Conservation (phyloP, 2,888 invertebrate genomes). For the Eubasilissa splendida region DNA sequence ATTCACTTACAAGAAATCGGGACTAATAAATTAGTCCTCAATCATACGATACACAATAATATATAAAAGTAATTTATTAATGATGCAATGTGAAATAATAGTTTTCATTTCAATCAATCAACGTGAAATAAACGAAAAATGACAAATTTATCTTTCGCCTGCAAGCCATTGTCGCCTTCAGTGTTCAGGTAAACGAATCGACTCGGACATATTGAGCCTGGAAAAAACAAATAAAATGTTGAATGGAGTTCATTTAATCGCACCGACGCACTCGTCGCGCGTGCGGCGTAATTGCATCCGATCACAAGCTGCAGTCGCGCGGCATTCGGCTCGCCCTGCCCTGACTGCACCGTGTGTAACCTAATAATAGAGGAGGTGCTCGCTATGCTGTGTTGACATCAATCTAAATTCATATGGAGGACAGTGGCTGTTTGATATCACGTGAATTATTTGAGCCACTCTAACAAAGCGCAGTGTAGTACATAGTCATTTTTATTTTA, state of each 20-base stretch:
- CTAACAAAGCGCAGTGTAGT: too few relatives aligned
- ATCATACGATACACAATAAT: too few relatives aligned
- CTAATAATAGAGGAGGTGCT: background rate
- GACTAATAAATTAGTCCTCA: too few relatives aligned
- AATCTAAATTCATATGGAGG: background rate
- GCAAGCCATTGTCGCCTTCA: slow-evolving; percentile 10
- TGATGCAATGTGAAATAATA: too few relatives aligned
- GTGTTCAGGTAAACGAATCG: slow-evolving; percentile 16
- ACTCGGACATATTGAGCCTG: slow-evolving; percentile 20
- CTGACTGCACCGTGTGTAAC: background rate
- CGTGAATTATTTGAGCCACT: background rate
- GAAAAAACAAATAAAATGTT: slow-evolving; percentile 43
- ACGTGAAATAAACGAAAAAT: slow-evolving; percentile 24
- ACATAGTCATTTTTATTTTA: too few relatives aligned
- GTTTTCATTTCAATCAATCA: background rate
- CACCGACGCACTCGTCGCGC: slow-evolving; percentile 29
- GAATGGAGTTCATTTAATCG: slow-evolving; percentile 46
- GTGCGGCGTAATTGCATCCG: slow-evolving; percentile 38
- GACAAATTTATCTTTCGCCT: background rate
- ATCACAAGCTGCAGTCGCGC: slow-evolving; percentile 4
- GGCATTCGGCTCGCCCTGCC: background rate
- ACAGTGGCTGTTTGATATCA: slow-evolving; percentile 10
- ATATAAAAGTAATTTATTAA: too few relatives aligned
- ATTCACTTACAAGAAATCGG: too few relatives aligned
- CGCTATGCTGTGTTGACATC: background rate